Conservation (phyloP, 1,140 invertebrate genomes). For the Pinna nobilis region DNA sequence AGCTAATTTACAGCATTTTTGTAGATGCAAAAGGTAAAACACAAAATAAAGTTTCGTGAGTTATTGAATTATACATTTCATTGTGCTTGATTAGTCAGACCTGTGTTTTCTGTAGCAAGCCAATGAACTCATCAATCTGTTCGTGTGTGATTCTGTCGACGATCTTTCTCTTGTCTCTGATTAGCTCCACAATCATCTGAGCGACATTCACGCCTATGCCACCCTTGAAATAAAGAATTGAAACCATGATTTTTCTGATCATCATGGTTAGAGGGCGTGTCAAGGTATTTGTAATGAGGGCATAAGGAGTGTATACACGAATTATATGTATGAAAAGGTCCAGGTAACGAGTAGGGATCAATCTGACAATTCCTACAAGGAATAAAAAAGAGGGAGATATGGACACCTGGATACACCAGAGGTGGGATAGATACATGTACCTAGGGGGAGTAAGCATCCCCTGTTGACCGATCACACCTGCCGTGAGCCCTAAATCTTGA, state of each 20-base stretch:
- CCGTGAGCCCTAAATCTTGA: too few species aligned
- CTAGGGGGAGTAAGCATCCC: too few species aligned
- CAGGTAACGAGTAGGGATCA: too few species aligned
- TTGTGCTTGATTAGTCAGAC: too few species aligned
- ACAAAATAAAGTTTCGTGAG: not conserved
- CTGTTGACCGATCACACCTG: too few species aligned
- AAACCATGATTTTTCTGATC: not conserved
- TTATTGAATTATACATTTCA: not conserved
- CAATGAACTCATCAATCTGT: conserved; percentile 72
- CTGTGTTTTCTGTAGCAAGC: conserved; percentile 68
- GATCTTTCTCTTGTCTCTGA: conserved; percentile 73
- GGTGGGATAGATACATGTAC: too few species aligned
- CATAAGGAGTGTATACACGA: not conserved
- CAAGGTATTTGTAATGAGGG: not conserved
- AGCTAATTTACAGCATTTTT: not conserved
- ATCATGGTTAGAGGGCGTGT: too few species aligned
- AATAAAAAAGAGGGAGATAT: too few species aligned
- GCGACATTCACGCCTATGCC: conserved; percentile 73
- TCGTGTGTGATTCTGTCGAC: conserved; percentile 73
- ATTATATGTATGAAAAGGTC: not conserved
- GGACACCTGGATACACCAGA: too few species aligned
- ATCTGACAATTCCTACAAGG: too few species aligned
- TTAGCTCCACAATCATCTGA: conserved; percentile 74
- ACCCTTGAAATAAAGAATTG: conserved; percentile 56
- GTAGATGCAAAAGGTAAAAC: not conserved